Percentiles rank a stretch among this genome's conserved stretches.
Evolutionary conservation across 2,797 vertebrate species (phyloP).

Genomic region (Podargus strigoides): DNA sequence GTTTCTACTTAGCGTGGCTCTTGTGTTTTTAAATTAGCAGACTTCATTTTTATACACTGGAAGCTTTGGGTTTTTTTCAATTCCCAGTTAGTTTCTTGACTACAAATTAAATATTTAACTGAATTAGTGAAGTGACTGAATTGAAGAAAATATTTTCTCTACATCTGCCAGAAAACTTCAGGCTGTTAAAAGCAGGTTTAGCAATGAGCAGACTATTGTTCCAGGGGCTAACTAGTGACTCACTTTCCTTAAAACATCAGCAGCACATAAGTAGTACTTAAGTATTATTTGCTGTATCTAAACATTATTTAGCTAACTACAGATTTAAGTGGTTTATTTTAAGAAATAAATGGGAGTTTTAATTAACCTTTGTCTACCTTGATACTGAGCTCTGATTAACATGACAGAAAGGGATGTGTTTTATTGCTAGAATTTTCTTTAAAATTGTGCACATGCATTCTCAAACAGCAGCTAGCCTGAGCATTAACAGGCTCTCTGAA

Average conservation of each 20-base stretch:
- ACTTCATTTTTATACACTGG: neutral
- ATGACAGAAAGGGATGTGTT: neutral
- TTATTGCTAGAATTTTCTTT: neutral
- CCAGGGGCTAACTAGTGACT: neutral
- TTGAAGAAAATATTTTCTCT: neutral
- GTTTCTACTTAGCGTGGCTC: neutral
- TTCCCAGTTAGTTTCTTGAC: neutral
- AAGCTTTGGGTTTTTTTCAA: neutral
- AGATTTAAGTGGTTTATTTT: neutral
- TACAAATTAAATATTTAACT: constrained; percentile 3
- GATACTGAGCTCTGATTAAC: neutral
- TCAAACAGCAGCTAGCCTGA: neutral
- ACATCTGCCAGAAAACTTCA: constrained; percentile 20
- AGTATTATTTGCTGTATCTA: neutral
- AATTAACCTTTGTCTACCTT: neutral
- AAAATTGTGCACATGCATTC: neutral
- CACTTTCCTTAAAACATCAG: neutral
- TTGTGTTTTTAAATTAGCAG: neutral
- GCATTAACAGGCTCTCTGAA: neutral
- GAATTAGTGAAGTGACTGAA: neutral
- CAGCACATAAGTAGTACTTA: neutral
- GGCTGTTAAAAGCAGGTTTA: constrained; percentile 26
- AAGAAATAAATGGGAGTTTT: neutral
- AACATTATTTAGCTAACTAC: neutral
- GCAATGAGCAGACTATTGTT: constrained; percentile 39